phyloP scores from a whole-genome alignment of 2,888 invertebrate species.

The Phyllotreta striolata region DNA sequence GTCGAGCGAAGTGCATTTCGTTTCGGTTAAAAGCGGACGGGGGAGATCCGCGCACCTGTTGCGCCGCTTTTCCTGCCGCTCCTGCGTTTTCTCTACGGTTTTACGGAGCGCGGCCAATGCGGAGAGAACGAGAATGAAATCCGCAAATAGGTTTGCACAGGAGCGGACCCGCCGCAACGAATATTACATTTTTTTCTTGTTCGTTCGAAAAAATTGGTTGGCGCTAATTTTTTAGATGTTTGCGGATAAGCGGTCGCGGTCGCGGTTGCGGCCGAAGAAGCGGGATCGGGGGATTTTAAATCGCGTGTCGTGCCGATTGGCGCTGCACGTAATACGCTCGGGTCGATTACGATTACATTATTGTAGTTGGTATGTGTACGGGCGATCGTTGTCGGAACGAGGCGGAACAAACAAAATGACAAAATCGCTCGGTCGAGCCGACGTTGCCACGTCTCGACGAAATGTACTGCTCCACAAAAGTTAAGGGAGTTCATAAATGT shows the following conservation, averaged over 20 bases:
- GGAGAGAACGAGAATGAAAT: too few relatives aligned
- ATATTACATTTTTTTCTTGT: too few relatives aligned
- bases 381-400: constrained; percentile 43
- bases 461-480: neutral
- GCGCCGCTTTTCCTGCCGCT: constrained; percentile 32
- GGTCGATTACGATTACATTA: constrained; percentile 46
- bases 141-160: too few relatives aligned
- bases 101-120: constrained; percentile 37
- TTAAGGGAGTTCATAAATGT: too few relatives aligned
- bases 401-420: constrained; percentile 45
- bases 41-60: constrained; percentile 39
- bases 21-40: constrained; percentile 14
- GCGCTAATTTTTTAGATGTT: too few relatives aligned
- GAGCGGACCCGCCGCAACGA: too few relatives aligned
- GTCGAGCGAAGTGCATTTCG: constrained; percentile 34
- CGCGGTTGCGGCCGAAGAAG: constrained; percentile 23
- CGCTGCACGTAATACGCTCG: constrained; percentile 42
- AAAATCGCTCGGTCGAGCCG: constrained; percentile 31
- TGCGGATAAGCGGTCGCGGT: constrained; percentile 1
- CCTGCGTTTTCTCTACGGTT: constrained; percentile 20
- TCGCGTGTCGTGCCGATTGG: constrained; percentile 38
- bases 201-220: too few relatives aligned
- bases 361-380: constrained; percentile 28
- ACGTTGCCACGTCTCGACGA: constrained; percentile 27
- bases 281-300: constrained; percentile 33